Evolutionary conservation across 2,888 invertebrate species (phyloP).

Genomic region (Xylocampa areola): DNA sequence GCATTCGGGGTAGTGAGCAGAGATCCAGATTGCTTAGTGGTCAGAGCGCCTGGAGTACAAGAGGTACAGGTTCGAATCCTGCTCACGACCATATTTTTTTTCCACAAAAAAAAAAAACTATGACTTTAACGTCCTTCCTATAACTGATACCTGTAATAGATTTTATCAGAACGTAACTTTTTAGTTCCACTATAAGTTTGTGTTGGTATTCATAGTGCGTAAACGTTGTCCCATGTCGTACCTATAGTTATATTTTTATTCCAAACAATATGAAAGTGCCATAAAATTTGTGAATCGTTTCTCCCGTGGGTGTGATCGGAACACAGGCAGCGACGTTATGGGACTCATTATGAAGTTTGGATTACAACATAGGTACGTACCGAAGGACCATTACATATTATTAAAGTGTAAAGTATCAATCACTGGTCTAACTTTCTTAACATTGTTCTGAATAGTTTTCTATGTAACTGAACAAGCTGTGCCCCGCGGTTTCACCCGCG

Average conservation of each 20-base stretch:
- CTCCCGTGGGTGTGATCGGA: slow-evolving; percentile 47
- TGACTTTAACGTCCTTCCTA: background rate
- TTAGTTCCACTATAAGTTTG: slow-evolving; percentile 3
- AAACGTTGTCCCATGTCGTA: slow-evolving; percentile 14
- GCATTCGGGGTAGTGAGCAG: too few relatives aligned
- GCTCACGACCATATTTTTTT: too few relatives aligned
- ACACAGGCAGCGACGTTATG: slow-evolving; percentile 37
- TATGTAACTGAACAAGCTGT: too few relatives aligned
- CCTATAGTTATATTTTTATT: slow-evolving; percentile 33
- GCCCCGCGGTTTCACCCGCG: too few relatives aligned
- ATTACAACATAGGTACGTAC: background rate
- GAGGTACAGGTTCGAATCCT: too few relatives aligned
- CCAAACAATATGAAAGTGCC: slow-evolving; percentile 45
- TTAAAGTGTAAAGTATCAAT: background rate
- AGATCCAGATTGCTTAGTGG: too few relatives aligned
- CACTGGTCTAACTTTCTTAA: background rate
- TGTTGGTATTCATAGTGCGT: slow-evolving; percentile 34
- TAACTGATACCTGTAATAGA: background rate
- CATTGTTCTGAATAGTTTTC: too few relatives aligned
- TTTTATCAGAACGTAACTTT: background rate
- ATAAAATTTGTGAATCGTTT: slow-evolving; percentile 51
- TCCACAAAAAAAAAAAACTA: too few relatives aligned
- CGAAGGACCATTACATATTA: slow-evolving; percentile 19
- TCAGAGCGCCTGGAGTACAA: too few relatives aligned
- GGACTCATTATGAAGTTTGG: slow-evolving; percentile 56